These are phyloP conservation scores for Ferdinandea cuprea DNA, from an alignment of 2,888 invertebrate genomes.

Conservation along the genomic window DNA sequence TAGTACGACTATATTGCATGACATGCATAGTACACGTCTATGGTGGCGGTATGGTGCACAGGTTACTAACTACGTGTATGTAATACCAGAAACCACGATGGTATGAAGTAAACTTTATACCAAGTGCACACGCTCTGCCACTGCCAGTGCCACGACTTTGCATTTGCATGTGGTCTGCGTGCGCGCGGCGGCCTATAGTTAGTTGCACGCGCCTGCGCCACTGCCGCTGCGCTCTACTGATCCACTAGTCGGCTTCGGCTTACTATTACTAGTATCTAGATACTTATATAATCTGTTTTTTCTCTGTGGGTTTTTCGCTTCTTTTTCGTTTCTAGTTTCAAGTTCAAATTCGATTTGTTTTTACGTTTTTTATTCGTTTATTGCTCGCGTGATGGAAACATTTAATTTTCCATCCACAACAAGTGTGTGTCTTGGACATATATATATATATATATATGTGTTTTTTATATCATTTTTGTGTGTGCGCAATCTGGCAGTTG, in stretches of 20 bases:
- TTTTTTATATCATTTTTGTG: conserved; percentile 15
- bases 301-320: conserved; percentile 39
- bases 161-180: conserved; percentile 73
- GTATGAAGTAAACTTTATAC: conserved; percentile 59
- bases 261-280: conserved; percentile 42
- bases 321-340: conserved; percentile 66
- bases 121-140: conserved; percentile 55
- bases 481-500: conserved; percentile 64
- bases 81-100: conserved; percentile 69
- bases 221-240: conserved; percentile 39
- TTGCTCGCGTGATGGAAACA: conserved; percentile 71
- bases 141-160: conserved; percentile 64
- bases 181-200: conserved; percentile 50
- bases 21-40: conserved; percentile 58
- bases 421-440: conserved; percentile 47
- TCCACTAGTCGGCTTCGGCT: conserved; percentile 47
- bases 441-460: no score
- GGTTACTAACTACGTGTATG: conserved; percentile 74
- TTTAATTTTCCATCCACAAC: conserved; percentile 67
- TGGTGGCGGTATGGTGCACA: conserved; percentile 22
- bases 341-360: conserved; percentile 63
- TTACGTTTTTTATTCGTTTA: conserved; percentile 24
- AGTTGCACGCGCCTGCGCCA: conserved; percentile 68
- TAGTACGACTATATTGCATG: conserved; percentile 50
- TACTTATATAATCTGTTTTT: conserved; percentile 63